phyloP scores from a whole-genome alignment of 2,888 invertebrate species.

The Nomada lathburiana region DNA sequence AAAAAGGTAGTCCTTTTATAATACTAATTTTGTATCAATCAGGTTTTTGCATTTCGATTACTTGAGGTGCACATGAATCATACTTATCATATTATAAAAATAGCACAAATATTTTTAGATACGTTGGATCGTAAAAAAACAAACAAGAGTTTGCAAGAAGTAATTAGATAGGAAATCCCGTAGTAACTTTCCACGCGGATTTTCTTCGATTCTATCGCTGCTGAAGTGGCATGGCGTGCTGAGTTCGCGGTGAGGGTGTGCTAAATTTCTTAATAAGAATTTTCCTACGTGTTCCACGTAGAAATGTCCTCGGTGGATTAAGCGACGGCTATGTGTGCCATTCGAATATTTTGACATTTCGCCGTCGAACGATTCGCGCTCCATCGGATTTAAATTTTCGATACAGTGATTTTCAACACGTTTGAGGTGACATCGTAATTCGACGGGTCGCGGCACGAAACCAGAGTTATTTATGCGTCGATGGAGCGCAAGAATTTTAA shows the following conservation, averaged over 20 bases:
- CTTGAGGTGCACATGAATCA: no score
- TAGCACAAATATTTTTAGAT: no score
- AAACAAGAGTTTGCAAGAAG: no score
- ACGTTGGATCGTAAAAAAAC: no score
- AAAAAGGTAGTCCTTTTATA: no score
- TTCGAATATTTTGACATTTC: conserved; percentile 21
- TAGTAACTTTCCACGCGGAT: conserved; percentile 2
- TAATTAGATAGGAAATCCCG: no score
- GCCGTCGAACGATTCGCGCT: not conserved
- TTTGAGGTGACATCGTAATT: not conserved
- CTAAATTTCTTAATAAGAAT: conserved; percentile 19
- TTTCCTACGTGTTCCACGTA: conserved; percentile 22
- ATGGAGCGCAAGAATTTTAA: not conserved
- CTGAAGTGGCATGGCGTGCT: conserved; percentile 7
- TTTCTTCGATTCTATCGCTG: conserved; percentile 28
- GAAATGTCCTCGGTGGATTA: conserved; percentile 30
- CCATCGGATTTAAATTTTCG: conserved; percentile 33
- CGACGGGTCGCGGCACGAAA: not conserved
- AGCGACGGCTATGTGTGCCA: conserved; percentile 17
- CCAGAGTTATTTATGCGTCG: not conserved
- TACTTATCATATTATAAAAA: no score
- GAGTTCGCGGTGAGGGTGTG: conserved; percentile 9
- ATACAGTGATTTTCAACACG: not conserved
- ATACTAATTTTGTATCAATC: no score
- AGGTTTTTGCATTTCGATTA: no score